These are phyloP conservation scores for Xenus cinereus DNA, from an alignment of 2,113 vertebrate genomes.

Conservation along the genomic window DNA sequence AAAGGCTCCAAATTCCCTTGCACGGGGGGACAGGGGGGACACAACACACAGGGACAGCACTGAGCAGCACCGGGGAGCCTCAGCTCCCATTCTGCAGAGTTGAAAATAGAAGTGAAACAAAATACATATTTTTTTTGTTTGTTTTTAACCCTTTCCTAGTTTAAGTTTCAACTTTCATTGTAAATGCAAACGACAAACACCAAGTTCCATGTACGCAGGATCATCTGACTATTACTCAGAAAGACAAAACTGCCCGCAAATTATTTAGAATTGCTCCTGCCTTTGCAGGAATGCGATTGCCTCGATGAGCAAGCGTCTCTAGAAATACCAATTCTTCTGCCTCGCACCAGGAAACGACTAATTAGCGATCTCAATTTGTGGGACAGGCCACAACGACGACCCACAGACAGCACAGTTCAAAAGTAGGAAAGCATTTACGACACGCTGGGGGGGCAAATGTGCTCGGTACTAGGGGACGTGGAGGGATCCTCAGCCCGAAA, in stretches of 20 bases:
- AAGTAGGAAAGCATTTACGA: neutral
- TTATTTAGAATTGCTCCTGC: neutral
- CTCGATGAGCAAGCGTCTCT: neutral
- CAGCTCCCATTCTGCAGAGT: neutral
- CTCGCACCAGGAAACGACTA: neutral
- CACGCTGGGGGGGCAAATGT: neutral
- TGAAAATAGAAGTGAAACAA: neutral
- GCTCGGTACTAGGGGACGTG: neutral
- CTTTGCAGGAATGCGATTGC: neutral
- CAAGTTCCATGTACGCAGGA: neutral
- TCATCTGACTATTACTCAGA: neutral
- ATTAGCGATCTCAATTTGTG: neutral
- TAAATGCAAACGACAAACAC: conserved; percentile 7
- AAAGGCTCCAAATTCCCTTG: neutral
- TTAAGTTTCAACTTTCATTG: neutral
- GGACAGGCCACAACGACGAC: neutral
- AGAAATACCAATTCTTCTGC: neutral
- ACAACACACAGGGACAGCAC: conserved; percentile 3
- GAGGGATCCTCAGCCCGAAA: neutral
- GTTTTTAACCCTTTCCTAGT: neutral
- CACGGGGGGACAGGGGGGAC: neutral
- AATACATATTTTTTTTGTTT: neutral
- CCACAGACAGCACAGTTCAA: neutral
- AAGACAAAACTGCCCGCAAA: neutral
- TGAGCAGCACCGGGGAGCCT: conserved; percentile 38